Base-by-base conservation (phyloP, 2,797 vertebrate species). In the Anguilla pacifica region DNA sequence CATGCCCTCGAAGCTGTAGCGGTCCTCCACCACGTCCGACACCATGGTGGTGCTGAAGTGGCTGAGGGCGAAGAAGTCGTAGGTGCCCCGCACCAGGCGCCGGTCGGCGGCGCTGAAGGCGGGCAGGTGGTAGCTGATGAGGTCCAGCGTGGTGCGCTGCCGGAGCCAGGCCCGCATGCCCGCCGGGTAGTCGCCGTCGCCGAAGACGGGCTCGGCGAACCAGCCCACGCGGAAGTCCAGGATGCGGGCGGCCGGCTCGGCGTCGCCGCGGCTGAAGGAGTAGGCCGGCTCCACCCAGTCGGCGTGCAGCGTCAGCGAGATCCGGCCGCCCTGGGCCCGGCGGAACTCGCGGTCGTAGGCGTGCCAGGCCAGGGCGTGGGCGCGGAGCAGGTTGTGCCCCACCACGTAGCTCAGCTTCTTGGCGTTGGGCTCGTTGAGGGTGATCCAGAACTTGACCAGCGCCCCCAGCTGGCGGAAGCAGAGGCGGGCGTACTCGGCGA, bases 241-340 rank as follows among this genome's bases (percentile, higher is more conserved):
- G 64, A 98, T 97, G 88, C 98, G 96, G 84, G 97, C 95, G 0
- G 98, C 97, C 0, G 97, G 97, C 61, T 96, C 96, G 86, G 96
- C 94, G 86, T 99, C 98, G 61, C 97, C 96, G 0, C 93, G 94
- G 85, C 96, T 98, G 93, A 97, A 97, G 0, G 97, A 98, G 90
- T 97, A 98, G 3, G 98, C 98, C 0, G 98, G 98, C 85, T 99
- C 98, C 15, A 98, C 94, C 99, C 99, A 99, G 91, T 99, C 98
- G 0, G 97, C 97, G 91, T 98, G 97, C 90, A 99, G 93, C 74
- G 96, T 96, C 89, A 99, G 96, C 49, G 99, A 99, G 90, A 98
- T 96, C 91, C 96, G 95, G 11, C 99, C 99, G 0, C 96, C 95
- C 92, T 99, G 98, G 0, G 90, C 31, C 3, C 43, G 91, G 89